Evolutionary conservation across 2,888 invertebrate genomes (phyloP), one percentile per base, ranked within the genome.

Genomic region (Volucella inanis): DNA sequence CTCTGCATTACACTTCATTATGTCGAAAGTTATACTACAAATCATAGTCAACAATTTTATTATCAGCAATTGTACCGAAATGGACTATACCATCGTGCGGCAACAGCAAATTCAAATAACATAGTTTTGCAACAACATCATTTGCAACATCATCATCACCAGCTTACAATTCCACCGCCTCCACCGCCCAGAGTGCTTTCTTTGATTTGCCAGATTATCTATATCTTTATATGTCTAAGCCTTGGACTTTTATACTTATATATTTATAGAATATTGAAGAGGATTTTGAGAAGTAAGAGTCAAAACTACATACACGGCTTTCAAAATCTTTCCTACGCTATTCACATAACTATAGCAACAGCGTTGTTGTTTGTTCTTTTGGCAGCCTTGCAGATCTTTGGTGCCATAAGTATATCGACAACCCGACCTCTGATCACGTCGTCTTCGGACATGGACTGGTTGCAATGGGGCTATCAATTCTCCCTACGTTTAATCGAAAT

Each of bases 391-490:
- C 97, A 98, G 90, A 94, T 98, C 31, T 98, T 97, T 90, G 97
- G 96, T 1, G 93, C 96, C 61, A 94, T 95, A 89, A 94, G 94
- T 61, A 94, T 95, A 54, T 93, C 93, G 89, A 92, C 90, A 87
- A 88, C 89, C 3, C 89, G 91, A 3, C 89, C 90, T 0, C 55
- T 90, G n/a, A 89, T 89, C 14, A 67, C 92, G 90, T 88, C 88
- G 88, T 92, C 88, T 86, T 87, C 90, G 0, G 95, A 95, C 88
- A 94, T 95, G 88, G 95, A 95, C 84, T 98, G 98, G 98, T 93
- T 97, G 3, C 96, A 98, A 93, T 98, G 97, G 97, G 96, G 96
- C 18, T 98, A 97, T 92, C 97, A 98, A 90, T 95, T 97, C 89
- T 96, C 96, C 0, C 94, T 97, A 67, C 94, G 98, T 38, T 93